These are phyloP conservation scores for Bombus breviceps DNA, from an alignment of 1,140 invertebrate species.

Conservation along the genomic window DNA sequence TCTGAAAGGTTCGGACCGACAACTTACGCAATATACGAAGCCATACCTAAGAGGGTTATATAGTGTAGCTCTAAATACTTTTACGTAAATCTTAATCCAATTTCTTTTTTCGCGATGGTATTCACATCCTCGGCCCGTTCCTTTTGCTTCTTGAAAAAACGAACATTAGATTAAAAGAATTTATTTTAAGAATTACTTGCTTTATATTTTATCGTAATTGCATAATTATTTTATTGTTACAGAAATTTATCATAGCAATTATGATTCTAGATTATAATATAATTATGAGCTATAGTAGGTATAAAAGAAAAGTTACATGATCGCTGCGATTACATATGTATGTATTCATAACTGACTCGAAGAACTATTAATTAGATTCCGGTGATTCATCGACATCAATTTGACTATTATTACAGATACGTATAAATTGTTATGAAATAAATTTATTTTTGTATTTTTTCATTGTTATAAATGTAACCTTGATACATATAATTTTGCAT, in stretches of 20 bases:
- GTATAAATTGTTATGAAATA: neutral
- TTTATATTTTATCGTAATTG: neutral
- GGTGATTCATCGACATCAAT: neutral
- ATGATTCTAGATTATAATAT: neutral
- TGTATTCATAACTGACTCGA: neutral
- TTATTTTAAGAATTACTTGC: neutral
- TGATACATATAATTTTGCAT: neutral
- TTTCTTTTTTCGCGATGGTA: constrained; percentile 43
- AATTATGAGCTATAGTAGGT: neutral
- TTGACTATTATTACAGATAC: neutral
- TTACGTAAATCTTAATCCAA: constrained; percentile 74
- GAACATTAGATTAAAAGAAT: neutral
- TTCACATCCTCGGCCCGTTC: neutral
- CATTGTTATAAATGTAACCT: neutral
- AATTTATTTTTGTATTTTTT: neutral
- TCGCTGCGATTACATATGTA: neutral
- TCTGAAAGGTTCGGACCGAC: constrained; percentile 9
- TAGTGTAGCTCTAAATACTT: constrained; percentile 64
- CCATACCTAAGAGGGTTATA: constrained; percentile 45
- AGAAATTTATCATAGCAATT: neutral
- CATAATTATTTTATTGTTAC: neutral
- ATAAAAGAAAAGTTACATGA: neutral
- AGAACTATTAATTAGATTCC: constrained; percentile 10
- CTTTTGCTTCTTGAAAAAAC: neutral
- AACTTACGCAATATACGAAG: constrained; percentile 50